Evolutionary conservation across 2,797 vertebrate genomes (phyloP).

Genomic region (Pseudochirops cupreus): DNA sequence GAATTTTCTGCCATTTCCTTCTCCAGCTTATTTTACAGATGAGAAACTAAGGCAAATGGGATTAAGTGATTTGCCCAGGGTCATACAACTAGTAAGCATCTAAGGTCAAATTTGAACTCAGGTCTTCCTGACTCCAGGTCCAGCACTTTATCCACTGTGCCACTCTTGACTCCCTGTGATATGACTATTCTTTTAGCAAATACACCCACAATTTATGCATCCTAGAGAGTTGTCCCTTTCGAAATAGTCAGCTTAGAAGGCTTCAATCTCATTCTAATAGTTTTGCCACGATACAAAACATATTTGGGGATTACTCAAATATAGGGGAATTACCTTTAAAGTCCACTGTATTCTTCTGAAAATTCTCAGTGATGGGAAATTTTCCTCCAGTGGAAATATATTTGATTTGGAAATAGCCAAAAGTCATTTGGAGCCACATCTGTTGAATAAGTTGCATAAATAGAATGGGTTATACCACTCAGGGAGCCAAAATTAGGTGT

Average conservation of each 20-base stretch:
- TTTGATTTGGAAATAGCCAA: neutral
- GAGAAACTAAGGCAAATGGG: neutral
- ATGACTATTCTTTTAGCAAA: neutral
- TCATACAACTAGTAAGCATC: neutral
- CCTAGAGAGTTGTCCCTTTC: neutral
- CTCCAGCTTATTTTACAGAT: neutral
- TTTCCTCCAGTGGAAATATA: neutral
- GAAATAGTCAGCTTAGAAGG: neutral
- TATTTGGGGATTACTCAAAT: neutral
- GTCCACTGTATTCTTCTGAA: neutral
- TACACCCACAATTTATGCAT: neutral
- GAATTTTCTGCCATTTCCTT: neutral
- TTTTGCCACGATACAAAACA: neutral
- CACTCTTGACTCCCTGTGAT: neutral
- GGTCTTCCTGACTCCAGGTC: neutral
- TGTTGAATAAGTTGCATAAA: neutral
- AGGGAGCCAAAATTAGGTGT: neutral
- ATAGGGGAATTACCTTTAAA: neutral
- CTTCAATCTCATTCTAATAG: neutral
- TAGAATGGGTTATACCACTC: neutral
- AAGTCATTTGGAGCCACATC: neutral
- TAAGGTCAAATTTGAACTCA: neutral
- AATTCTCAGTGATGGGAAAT: neutral
- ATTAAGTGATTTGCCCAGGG: neutral
- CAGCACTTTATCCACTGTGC: neutral